Evolutionary conservation across 2,113 vertebrate genomes (phyloP).

Genomic region (Geothlypis trichas): DNA sequence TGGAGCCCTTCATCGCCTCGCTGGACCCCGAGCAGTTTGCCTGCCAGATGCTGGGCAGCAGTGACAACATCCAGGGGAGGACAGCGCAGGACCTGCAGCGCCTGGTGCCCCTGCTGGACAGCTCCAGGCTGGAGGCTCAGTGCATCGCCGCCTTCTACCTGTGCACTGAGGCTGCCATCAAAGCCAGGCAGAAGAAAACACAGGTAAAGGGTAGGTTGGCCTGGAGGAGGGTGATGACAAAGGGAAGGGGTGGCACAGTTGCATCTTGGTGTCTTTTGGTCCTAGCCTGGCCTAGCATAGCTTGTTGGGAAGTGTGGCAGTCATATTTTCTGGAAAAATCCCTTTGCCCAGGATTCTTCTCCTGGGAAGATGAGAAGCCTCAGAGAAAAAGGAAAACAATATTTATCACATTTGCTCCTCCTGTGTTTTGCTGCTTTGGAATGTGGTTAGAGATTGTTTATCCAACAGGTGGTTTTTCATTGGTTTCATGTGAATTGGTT

Average conservation of each 20-base stretch:
- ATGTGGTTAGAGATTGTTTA: too few species aligned
- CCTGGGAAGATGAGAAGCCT: too few species aligned
- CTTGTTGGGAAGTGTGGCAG: not conserved
- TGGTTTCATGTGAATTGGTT: too few species aligned
- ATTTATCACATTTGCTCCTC: too few species aligned
- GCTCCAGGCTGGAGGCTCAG: slow-evolving; percentile 89
- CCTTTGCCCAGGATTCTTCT: too few species aligned
- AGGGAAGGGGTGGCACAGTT: not conserved
- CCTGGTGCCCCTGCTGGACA: slow-evolving; percentile 89
- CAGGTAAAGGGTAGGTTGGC: slow-evolving; percentile 78
- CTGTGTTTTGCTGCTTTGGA: too few species aligned
- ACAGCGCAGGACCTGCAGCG: slow-evolving; percentile 90
- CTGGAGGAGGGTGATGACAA: not conserved
- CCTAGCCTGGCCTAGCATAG: rapidly evolving
- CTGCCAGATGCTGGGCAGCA: slow-evolving; percentile 82
- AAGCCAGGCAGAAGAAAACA: slow-evolving; percentile 91
- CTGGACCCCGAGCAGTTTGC: slow-evolving; percentile 89
- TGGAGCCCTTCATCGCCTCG: slow-evolving; percentile 94
- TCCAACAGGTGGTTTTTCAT: too few species aligned
- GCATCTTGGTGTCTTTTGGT: not conserved
- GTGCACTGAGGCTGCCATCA: slow-evolving; percentile 90
- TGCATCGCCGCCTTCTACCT: slow-evolving; percentile 96
- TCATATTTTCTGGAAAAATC: too few species aligned
- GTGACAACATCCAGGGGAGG: slow-evolving; percentile 88
- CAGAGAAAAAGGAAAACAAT: too few species aligned